Conservation (phyloP, 2,888 invertebrate species). For the Cyclophora albipunctata region DNA sequence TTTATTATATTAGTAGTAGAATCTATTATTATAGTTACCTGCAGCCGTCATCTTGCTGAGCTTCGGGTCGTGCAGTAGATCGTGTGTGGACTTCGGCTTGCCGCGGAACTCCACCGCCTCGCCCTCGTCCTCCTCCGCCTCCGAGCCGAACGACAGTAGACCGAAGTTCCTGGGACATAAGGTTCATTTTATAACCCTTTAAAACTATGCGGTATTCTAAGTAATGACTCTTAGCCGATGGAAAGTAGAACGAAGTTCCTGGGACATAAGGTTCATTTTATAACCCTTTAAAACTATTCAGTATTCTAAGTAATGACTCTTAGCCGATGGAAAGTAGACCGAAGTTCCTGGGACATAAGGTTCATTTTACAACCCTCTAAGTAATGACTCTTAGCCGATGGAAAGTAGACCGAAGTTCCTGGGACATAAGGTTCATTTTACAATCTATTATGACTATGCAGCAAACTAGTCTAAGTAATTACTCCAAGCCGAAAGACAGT, state of each 20-base stretch:
- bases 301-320: conserved; percentile 74
- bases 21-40: conserved; percentile 31
- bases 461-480: conserved; percentile 35
- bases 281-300: no score
- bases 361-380: no score
- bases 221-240: conserved; percentile 91
- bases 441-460: no score
- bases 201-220: no score
- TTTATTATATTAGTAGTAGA: background rate
- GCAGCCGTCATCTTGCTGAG: conserved; percentile 83
- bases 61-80: conserved; percentile 91
- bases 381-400: conserved; percentile 97
- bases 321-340: conserved; percentile 97
- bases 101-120: conserved; percentile 82
- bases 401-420: conserved; percentile 97
- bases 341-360: conserved; percentile 85
- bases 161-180: conserved; percentile 86
- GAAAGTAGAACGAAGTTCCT: conserved; percentile 97
- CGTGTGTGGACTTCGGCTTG: conserved; percentile 96
- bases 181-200: background rate
- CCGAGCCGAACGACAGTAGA: conserved; percentile 96
- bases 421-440: background rate
- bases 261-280: background rate
- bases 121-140: conserved; percentile 96
- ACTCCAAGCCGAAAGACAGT: conserved; percentile 96